Evolutionary conservation across 2,797 vertebrate species (phyloP).

Genomic region (Fistularia tabacaria): DNA sequence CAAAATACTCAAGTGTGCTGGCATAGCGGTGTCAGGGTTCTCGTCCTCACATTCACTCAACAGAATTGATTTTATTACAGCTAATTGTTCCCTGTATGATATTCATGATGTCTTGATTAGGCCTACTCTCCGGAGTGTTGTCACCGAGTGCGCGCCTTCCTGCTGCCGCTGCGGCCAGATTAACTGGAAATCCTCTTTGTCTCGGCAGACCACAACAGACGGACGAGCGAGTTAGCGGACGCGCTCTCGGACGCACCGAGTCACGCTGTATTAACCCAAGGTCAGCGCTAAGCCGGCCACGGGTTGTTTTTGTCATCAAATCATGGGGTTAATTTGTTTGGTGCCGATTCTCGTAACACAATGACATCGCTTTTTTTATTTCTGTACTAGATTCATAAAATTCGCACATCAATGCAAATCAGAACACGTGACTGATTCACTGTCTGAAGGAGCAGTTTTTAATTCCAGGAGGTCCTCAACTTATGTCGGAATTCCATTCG

Average conservation of each 20-base stretch:
- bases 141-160: conserved; percentile 36
- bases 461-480: no score
- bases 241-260: conserved; percentile 8
- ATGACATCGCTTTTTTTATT: no score
- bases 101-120: conserved; percentile 59
- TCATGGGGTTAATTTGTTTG: no score
- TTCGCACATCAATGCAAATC: no score
- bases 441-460: no score
- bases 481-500: no score
- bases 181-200: conserved; percentile 69
- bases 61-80: conserved; percentile 48
- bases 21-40: conserved; percentile 19
- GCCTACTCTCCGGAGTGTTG: conserved; percentile 46
- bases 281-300: conserved; percentile 11
- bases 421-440: no score
- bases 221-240: conserved; percentile 34
- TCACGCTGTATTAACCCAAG: conserved; percentile 32
- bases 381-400: no score
- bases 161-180: conserved; percentile 57
- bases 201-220: conserved; percentile 45
- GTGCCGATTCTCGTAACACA: no score
- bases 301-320: no score
- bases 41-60: conserved; percentile 31
- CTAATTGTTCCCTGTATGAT: conserved; percentile 57
- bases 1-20: conserved; percentile 41